phyloP scores from a whole-genome alignment of 2,888 invertebrate species.

The Melikaiella ostensackeni region DNA sequence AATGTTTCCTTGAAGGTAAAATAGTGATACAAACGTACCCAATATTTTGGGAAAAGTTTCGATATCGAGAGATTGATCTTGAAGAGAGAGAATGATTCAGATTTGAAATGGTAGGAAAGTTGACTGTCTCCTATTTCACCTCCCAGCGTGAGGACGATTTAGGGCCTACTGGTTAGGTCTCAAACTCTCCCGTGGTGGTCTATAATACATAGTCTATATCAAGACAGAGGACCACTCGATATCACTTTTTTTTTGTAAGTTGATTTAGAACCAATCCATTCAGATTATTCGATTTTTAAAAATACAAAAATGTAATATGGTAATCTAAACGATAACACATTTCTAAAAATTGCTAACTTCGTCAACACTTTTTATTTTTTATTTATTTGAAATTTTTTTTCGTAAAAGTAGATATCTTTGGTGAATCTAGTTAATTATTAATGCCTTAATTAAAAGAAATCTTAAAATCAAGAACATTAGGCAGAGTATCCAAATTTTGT shows the following conservation, averaged over 20 bases:
- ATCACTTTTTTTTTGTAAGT: constrained; percentile 52
- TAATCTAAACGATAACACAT: too few relatives aligned
- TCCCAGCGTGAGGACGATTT: constrained; percentile 75
- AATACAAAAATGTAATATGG: too few relatives aligned
- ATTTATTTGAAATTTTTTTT: too few relatives aligned
- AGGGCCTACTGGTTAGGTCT: constrained; percentile 69
- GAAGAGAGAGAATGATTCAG: constrained; percentile 19
- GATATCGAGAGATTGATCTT: background rate
- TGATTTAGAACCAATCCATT: too few relatives aligned
- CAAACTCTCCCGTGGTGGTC: constrained; percentile 63
- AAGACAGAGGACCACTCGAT: constrained; percentile 66
- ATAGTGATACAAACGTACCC: background rate
- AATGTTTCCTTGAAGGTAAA: background rate
- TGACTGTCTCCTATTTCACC: constrained; percentile 48
- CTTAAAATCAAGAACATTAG: too few relatives aligned
- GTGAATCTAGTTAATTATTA: too few relatives aligned
- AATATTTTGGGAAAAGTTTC: background rate
- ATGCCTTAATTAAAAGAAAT: too few relatives aligned
- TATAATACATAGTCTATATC: constrained; percentile 65
- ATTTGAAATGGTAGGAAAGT: background rate
- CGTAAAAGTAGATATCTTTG: too few relatives aligned
- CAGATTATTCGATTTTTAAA: too few relatives aligned
- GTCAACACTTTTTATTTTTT: too few relatives aligned
- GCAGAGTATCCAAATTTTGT: too few relatives aligned
- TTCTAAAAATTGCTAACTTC: too few relatives aligned